A percentile compares a stretch with the other conserved stretches of the same genome.
Conservation (phyloP, 2,797 vertebrate species). For the Sebastes elongatus region DNA sequence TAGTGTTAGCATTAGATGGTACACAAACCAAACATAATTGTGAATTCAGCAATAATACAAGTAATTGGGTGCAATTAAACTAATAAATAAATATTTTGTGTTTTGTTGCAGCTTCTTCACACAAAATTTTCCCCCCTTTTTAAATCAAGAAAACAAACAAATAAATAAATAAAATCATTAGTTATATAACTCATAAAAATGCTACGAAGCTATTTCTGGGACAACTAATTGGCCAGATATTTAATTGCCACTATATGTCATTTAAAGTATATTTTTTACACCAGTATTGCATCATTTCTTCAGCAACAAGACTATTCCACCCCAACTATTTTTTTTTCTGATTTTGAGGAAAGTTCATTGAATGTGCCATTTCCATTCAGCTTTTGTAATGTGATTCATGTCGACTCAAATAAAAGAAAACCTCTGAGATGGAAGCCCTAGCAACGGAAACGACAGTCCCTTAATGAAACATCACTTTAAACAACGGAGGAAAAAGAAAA, state of each 20-base stretch:
- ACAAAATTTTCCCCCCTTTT: background rate
- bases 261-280: background rate
- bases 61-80: background rate
- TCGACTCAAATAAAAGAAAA: background rate
- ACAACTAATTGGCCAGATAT: background rate
- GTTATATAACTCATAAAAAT: background rate
- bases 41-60: background rate
- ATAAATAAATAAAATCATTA: background rate
- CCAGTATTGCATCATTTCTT: background rate
- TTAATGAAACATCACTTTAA: conserved; percentile 46
- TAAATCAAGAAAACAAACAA: background rate
- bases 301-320: background rate
- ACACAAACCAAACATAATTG: background rate
- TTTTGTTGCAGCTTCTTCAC: background rate
- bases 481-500: conserved; percentile 43
- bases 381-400: conserved; percentile 21
- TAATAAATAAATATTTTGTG: rapidly evolving
- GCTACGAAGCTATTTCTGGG: background rate
- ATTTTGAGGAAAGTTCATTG: background rate
- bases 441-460: conserved; percentile 5
- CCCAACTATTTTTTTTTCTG: background rate
- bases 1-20: background rate
- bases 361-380: conserved; percentile 2
- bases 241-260: background rate
- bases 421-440: background rate